These are phyloP conservation scores for Stictocephala bisonia DNA, from an alignment of 2,888 invertebrate genomes.

Conservation along the genomic window DNA sequence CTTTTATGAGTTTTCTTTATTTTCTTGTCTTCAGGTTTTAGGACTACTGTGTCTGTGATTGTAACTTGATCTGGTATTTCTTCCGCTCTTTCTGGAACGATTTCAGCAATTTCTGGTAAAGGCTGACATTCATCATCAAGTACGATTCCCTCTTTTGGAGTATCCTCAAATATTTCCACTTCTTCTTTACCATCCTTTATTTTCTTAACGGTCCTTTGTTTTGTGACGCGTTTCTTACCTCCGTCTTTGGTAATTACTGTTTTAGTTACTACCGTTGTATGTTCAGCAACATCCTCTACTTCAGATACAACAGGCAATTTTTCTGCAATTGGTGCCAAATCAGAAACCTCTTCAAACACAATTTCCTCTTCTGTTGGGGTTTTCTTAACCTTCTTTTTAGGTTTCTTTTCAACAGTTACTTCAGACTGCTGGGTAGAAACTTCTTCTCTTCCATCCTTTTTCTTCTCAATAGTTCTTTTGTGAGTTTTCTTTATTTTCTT, in stretches of 20 bases:
- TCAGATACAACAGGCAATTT: conserved; percentile 58
- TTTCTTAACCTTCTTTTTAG: conserved; percentile 57
- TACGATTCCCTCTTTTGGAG: conserved; percentile 39
- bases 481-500: conserved; percentile 42
- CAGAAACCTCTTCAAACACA: conserved; percentile 50
- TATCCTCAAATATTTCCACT: conserved; percentile 22
- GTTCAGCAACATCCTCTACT: conserved; percentile 63
- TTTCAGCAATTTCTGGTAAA: conserved; percentile 29
- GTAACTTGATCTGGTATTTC: conserved; percentile 64
- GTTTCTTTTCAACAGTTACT: conserved; percentile 60
- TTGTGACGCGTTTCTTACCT: conserved; percentile 24
- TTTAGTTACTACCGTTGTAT: conserved; percentile 59
- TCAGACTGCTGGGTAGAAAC: conserved; percentile 25
- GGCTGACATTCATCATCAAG: conserved; percentile 44
- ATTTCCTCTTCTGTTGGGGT: conserved; percentile 60
- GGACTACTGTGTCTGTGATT: conserved; percentile 59
- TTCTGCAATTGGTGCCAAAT: conserved; percentile 61
- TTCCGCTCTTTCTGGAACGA: conserved; percentile 55
- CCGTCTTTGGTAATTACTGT: conserved; percentile 55
- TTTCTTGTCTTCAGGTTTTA: conserved; percentile 45
- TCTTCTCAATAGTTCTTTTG: conserved; percentile 23
- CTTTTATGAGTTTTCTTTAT: conserved; percentile 47
- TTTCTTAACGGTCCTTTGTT: conserved; percentile 44
- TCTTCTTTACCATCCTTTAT: conserved; percentile 51
- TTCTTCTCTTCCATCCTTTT: conserved; percentile 56